Evolutionary conservation across 2,113 vertebrate species (phyloP), one percentile per base, ranked within the genome.

Genomic region (Daubentonia madagascariensis): DNA sequence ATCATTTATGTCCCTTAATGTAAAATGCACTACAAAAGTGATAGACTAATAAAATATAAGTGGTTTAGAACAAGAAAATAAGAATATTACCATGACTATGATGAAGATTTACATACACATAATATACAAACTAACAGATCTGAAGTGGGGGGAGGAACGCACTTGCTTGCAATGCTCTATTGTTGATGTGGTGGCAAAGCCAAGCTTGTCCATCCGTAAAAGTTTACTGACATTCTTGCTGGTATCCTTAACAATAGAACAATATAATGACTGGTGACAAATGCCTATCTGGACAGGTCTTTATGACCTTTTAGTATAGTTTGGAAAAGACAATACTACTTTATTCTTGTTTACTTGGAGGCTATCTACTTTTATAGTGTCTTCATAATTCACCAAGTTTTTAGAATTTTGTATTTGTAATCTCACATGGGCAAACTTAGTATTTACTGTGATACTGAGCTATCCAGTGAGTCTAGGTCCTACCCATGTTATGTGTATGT

Each of bases 341-440:
- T 72, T 89, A 85, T 52, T 70, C 30, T 68, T 63, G 1, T 28
- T 61, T 81, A 37, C 75, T 72, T 57, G 18, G 8, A 20, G 37
- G 5, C 5, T 32, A 23, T 68, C n/a, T 87, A 8, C 8, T 89
- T 75, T 73, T 61, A 40, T 18, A 61, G 0, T 40, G 52, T 28
- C 68, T 59, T 73, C 4, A 30, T 35, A 45, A 9, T 63, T 61
- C 7, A 54, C 13, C 22, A 16, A 75, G 37, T 32, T 68, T 8
- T 85, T 95, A n/a, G 13, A 65, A n/a, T 59, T 70, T 57, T 91
- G 32, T 72, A 1, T 16, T 48, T 89, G 1, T 81, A 54, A 68
- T 1, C 4, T 59, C 25, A 20, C 1, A 6, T 11, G 6, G 2
- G 0, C 79, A 54, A 80, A 67, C 59, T 23, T 28, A 43, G 0